These are phyloP conservation scores for Onychostruthus taczanowskii DNA, from an alignment of 2,113 vertebrate genomes.

Conservation along the genomic window DNA sequence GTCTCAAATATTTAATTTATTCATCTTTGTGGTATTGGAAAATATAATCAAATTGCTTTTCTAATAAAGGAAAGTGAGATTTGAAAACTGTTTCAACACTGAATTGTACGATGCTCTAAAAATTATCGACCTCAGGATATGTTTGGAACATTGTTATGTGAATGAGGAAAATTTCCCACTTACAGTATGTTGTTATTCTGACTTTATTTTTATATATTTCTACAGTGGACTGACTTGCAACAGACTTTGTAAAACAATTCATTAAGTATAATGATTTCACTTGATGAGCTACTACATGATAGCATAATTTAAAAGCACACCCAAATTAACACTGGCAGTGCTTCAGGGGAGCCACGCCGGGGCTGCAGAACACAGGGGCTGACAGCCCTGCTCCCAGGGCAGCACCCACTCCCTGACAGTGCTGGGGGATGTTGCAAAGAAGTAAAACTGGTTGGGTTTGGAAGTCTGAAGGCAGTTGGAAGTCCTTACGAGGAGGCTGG, in stretches of 20 bases:
- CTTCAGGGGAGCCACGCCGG: neutral
- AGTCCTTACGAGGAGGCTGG: neutral
- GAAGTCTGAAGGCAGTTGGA: neutral
- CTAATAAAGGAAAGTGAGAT: slow-evolving; percentile 41
- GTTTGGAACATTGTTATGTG: neutral
- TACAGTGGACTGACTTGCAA: slow-evolving; percentile 22
- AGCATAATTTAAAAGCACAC: neutral
- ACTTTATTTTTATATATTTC: slow-evolving; percentile 12
- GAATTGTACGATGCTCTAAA: neutral
- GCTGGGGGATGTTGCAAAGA: neutral
- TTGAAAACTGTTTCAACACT: slow-evolving; percentile 18
- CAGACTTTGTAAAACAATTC: neutral
- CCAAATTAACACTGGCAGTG: neutral
- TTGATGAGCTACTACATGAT: neutral
- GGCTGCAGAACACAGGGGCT: neutral
- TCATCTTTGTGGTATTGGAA: slow-evolving; percentile 52
- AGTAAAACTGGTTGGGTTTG: neutral
- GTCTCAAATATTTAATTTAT: slow-evolving; percentile 60
- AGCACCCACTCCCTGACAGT: neutral
- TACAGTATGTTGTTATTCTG: neutral
- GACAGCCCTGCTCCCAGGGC: neutral
- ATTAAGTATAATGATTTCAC: neutral
- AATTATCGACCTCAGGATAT: neutral
- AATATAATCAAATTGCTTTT: slow-evolving; percentile 58
- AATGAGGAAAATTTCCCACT: slow-evolving; percentile 26